Evolutionary conservation across 2,797 vertebrate genomes (phyloP).

Genomic region (Erithacus rubecula): DNA sequence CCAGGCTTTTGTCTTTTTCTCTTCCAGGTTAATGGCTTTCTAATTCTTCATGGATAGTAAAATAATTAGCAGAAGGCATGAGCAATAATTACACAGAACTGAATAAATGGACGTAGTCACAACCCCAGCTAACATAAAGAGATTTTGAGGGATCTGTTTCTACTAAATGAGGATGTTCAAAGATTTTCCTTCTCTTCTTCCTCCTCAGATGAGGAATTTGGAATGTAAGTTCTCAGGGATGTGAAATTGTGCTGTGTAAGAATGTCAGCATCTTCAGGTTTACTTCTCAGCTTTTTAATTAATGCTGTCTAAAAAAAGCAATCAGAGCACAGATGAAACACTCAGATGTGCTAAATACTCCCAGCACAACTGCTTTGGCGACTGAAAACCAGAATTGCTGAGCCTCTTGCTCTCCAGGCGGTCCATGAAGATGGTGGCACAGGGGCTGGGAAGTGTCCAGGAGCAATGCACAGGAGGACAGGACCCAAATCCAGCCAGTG

Average conservation of each 20-base stretch:
- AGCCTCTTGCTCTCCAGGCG: rapidly evolving
- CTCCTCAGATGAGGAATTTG: not conserved
- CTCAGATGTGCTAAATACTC: not conserved
- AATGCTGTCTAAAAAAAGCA: not conserved
- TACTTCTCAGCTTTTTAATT: not conserved
- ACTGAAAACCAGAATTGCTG: not conserved
- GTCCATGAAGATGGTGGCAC: not conserved
- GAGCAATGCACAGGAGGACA: not conserved
- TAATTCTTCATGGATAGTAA: slow-evolving; percentile 12
- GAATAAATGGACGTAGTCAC: not conserved
- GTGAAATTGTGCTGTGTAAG: not conserved
- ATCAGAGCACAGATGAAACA: not conserved
- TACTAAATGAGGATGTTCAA: not conserved
- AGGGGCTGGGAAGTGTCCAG: not conserved
- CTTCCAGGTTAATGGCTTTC: slow-evolving; percentile 13
- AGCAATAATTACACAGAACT: not conserved
- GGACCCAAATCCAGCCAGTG: rapidly evolving
- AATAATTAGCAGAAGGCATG: slow-evolving; percentile 1
- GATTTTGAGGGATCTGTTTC: not conserved
- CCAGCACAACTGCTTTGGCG: not conserved
- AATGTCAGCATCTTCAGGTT: not conserved
- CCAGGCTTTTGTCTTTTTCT: slow-evolving; percentile 22
- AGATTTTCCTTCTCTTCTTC: not conserved
- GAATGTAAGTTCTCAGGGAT: not conserved
- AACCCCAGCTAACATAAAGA: not conserved